Percentiles rank a stretch among this genome's conserved stretches.
These are phyloP conservation scores for Gallinago undulata DNA, from an alignment of 2,113 vertebrate species.

Conservation along the genomic window DNA sequence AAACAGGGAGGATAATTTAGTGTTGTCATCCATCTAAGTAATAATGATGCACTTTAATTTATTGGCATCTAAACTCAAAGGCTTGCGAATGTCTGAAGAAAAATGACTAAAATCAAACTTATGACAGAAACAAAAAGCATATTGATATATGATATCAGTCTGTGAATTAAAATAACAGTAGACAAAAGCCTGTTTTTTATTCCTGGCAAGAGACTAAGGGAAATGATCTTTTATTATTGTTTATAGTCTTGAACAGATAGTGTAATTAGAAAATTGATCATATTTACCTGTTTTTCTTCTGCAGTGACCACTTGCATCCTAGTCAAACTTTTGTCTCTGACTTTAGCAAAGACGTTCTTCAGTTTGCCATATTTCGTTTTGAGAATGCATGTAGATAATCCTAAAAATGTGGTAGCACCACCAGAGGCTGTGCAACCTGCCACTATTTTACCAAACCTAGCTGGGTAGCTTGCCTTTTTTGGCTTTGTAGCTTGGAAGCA, in stretches of 20 bases:
- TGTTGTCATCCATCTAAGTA: conserved; percentile 25
- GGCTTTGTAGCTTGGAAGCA: not conserved
- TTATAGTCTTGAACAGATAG: not conserved
- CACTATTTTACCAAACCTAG: not conserved
- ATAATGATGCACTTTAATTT: conserved; percentile 6
- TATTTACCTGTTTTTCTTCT: not conserved
- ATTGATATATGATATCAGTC: not conserved
- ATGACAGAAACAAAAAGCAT: not conserved
- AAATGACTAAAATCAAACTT: not conserved
- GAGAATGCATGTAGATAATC: not conserved
- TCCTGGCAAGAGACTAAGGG: not conserved
- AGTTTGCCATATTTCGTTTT: not conserved
- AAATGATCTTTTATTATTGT: not conserved
- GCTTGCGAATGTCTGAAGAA: not conserved
- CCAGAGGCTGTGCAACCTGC: not conserved
- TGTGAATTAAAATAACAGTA: not conserved
- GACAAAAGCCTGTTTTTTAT: not conserved
- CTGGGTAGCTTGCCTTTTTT: not conserved
- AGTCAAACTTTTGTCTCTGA: not conserved
- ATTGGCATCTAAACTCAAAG: not conserved
- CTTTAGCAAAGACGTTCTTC: not conserved
- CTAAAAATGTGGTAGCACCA: not conserved
- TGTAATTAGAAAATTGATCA: not conserved
- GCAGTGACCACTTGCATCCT: not conserved
- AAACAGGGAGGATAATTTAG: not conserved